Percentiles rank a stretch among this genome's conserved stretches.
phyloP scores from a whole-genome alignment of 2,113 vertebrate genomes.

The Dicentrarchus labrax region DNA sequence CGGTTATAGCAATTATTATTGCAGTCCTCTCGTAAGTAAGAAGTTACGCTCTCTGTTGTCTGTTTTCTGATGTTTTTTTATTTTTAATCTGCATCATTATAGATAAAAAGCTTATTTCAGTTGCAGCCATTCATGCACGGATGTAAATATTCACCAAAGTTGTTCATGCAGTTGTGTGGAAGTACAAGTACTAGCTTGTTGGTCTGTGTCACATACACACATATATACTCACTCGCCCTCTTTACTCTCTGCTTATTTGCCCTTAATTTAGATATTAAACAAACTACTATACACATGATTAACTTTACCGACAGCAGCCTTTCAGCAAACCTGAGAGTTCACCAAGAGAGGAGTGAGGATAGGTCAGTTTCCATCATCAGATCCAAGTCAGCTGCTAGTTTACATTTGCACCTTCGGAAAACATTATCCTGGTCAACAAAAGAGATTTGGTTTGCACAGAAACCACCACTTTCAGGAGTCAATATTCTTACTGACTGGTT shows the following conservation, averaged over 20 bases:
- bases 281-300: neutral
- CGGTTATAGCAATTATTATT: neutral
- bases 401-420: neutral
- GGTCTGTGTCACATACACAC: neutral
- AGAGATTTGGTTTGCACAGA: neutral
- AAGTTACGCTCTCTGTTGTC: neutral
- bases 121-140: neutral
- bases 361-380: neutral
- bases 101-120: neutral
- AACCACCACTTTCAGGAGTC: slow-evolving; percentile 7
- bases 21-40: neutral
- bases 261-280: slow-evolving; percentile 1
- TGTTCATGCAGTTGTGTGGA: neutral
- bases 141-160: neutral
- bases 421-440: neutral
- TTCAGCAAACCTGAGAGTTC: slow-evolving; percentile 1
- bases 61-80: neutral
- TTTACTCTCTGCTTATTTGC: slow-evolving; percentile 15
- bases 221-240: neutral
- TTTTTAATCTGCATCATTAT: neutral
- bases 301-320: neutral
- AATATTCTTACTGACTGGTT: slow-evolving; percentile 15
- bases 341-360: neutral
- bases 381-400: neutral
- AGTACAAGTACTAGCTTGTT: neutral